Base-by-base conservation (phyloP, 2,888 invertebrate species). In the Troides oblongomaculatus region DNA sequence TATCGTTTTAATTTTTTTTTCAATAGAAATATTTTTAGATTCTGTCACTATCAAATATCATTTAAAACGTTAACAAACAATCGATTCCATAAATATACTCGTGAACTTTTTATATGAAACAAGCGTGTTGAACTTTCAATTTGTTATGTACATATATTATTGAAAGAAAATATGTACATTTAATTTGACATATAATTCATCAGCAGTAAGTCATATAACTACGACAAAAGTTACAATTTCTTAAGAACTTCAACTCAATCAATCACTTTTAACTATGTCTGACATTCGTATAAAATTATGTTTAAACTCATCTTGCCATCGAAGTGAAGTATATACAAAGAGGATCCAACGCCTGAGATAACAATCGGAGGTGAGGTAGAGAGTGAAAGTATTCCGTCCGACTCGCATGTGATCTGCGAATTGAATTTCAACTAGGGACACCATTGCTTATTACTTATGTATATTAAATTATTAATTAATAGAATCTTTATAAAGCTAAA, bases 381-480 rank as follows among this genome's bases (percentile, higher is more conserved):
- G 88, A 91, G 91, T 90, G 91, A 92, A 91, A 91, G 91, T 85
- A 87, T 85, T 87, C 82, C 84, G 81, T 69, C 79, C 74, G 80
- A 82, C 87, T 88, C 90, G 88, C 89, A 88, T 88, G 84, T 88
- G 84, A 83, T 82, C 80, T 77, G 82, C 77, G 79, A 76, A 74
- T 74, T 71, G 70, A 80, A 83, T 83, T 82, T 82, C 68, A 71
- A 70, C 30, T 72, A 25, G 68, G 59, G 53, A 50, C 63, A 58
- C 57, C 71, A 68, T 62, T 59, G 43, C 62, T 50, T n/a, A 46
- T 62, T 50, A 62, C 21, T 57, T 21, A 21, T 57, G n/a, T 21
- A 57, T 18, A 8, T 21, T 8, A 6, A 10, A 21, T 57, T 57
- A 21, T 57, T 18, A 57, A 8, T 21, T 8, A 21, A n/a, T 21